phyloP scores from a whole-genome alignment of 2,888 invertebrate genomes.

The Cataglyphis albicans region DNA sequence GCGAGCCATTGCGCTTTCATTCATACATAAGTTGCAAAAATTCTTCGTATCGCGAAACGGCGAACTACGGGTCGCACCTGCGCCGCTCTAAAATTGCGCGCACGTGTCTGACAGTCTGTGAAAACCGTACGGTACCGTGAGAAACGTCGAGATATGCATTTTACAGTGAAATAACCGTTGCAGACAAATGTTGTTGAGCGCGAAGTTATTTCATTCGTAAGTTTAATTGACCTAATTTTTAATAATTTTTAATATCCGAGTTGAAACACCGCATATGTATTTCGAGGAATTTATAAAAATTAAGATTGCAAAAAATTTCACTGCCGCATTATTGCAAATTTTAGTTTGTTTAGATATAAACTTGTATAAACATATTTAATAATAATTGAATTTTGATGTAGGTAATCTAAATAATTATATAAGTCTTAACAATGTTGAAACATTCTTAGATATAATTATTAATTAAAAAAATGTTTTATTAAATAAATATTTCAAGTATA shows the following conservation, averaged over 20 bases:
- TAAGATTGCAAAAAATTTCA: not conserved
- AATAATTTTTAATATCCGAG: not conserved
- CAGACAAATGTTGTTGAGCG: not conserved
- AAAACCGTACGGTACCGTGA: not conserved
- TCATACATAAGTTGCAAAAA: conserved; percentile 32
- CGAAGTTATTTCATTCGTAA: not conserved
- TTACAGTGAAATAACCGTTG: conserved; percentile 2
- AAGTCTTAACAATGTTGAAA: not conserved
- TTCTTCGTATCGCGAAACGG: conserved; percentile 30
- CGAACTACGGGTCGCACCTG: not conserved
- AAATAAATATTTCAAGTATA: too few relatives aligned
- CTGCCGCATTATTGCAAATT: not conserved
- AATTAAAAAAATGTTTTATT: too few relatives aligned
- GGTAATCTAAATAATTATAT: not conserved
- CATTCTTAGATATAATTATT: not conserved
- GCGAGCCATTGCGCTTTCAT: conserved; percentile 31
- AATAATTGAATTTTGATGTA: not conserved
- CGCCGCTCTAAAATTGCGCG: conserved; percentile 15
- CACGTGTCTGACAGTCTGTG: conserved; percentile 18
- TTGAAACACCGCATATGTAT: not conserved
- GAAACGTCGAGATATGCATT: not conserved
- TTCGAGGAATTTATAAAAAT: not conserved
- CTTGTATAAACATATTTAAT: not conserved
- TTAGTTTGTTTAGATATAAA: not conserved
- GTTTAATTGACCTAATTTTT: not conserved